Conservation (phyloP, 2,888 invertebrate species). For the Pseudoips prasinana region DNA sequence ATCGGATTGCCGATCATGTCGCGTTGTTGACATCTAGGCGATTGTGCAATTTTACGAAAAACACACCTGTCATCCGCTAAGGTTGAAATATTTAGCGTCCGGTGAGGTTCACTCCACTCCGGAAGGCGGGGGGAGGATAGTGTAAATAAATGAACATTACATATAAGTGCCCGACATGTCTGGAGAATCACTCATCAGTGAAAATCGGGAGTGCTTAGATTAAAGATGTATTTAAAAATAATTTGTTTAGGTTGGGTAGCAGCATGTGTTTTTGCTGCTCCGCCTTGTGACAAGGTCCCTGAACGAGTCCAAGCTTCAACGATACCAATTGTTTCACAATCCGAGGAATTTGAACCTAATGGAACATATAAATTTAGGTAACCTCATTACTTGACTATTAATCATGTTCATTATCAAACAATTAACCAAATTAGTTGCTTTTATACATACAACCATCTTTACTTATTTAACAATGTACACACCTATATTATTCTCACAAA, state of each 20-base stretch:
- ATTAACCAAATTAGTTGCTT: too few species aligned
- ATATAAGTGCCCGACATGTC: constrained; percentile 71
- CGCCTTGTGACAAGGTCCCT: constrained; percentile 49
- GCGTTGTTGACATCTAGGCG: constrained; percentile 71
- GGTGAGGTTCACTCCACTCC: constrained; percentile 61
- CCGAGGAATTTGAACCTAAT: constrained; percentile 74
- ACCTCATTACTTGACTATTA: constrained; percentile 11
- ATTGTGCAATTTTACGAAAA: constrained; percentile 78
- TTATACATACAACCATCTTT: too few species aligned
- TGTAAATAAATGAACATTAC: constrained; percentile 78
- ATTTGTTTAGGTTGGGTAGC: constrained; percentile 44
- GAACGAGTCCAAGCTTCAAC: constrained; percentile 62
- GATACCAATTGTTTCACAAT: constrained; percentile 77
- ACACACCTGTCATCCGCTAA: constrained; percentile 73
- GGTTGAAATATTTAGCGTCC: constrained; percentile 79
- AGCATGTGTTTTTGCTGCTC: constrained; percentile 48
- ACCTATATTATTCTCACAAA: too few species aligned
- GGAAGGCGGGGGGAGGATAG: constrained; percentile 76
- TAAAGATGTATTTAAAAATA: constrained; percentile 57
- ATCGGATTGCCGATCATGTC: constrained; percentile 57
- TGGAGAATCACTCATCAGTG: constrained; percentile 69
- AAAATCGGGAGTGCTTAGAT: constrained; percentile 57
- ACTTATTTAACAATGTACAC: too few species aligned
- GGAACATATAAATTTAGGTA: constrained; percentile 80
- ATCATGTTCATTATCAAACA: too few species aligned